These are phyloP conservation scores for Tiphia femorata DNA, from an alignment of 2,888 invertebrate genomes.

Conservation along the genomic window DNA sequence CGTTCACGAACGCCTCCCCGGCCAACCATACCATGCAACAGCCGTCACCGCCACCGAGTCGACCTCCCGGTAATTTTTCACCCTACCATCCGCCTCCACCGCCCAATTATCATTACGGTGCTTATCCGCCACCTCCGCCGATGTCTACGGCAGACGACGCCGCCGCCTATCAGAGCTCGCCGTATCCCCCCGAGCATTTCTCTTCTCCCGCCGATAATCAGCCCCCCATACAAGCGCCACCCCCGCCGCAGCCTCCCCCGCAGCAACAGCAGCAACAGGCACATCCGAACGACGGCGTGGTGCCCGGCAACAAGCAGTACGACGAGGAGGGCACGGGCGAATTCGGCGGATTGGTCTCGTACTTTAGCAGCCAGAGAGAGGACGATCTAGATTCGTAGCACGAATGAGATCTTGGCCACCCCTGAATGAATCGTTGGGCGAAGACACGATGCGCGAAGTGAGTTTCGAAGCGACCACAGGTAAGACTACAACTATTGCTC, in stretches of 20 bases:
- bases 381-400: slow-evolving; percentile 87
- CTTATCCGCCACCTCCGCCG: slow-evolving; percentile 68
- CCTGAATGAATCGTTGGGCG: slow-evolving; percentile 39
- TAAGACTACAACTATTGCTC: slow-evolving; percentile 41
- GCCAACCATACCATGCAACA: slow-evolving; percentile 61
- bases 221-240: slow-evolving; percentile 42
- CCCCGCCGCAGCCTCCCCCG: slow-evolving; percentile 29
- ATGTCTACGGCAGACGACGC: slow-evolving; percentile 67
- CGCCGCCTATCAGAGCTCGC: slow-evolving; percentile 67
- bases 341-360: slow-evolving; percentile 91
- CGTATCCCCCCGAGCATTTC: slow-evolving; percentile 57
- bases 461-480: too few relatives aligned
- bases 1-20: slow-evolving; percentile 59
- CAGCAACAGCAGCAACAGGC: slow-evolving; percentile 31
- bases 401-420: slow-evolving; percentile 66
- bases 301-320: slow-evolving; percentile 61
- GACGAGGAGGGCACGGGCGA: slow-evolving; percentile 77
- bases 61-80: slow-evolving; percentile 65
- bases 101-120: slow-evolving; percentile 69
- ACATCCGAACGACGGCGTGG: slow-evolving; percentile 37
- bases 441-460: slow-evolving; percentile 6
- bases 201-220: slow-evolving; percentile 47
- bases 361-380: slow-evolving; percentile 91
- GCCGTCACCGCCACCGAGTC: slow-evolving; percentile 64
- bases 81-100: slow-evolving; percentile 70